phyloP scores from a whole-genome alignment of 2,888 invertebrate genomes.

The Dryomyza anilis region DNA sequence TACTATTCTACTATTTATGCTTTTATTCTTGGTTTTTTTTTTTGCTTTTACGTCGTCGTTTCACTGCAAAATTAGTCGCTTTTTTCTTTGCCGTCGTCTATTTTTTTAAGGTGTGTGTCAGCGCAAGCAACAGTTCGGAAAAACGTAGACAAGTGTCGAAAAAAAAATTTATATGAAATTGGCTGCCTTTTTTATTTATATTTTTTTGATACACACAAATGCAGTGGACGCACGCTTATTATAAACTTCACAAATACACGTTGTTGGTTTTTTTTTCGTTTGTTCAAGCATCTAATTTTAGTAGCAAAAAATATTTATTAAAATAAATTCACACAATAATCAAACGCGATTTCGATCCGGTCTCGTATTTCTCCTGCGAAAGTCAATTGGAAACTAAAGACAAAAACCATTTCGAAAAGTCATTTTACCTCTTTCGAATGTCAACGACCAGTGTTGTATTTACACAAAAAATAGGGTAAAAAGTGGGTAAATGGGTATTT shows the following conservation, averaged over 20 bases:
- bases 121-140: slow-evolving; percentile 37
- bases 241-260: neutral
- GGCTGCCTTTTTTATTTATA: too few relatives aligned
- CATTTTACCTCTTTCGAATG: too few relatives aligned
- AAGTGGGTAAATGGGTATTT: too few relatives aligned
- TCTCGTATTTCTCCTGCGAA: neutral
- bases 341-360: neutral
- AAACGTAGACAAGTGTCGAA: too few relatives aligned
- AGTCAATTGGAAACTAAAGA: slow-evolving; percentile 22
- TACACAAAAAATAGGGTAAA: too few relatives aligned
- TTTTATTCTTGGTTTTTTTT: neutral
- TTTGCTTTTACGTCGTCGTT: neutral
- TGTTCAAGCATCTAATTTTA: neutral
- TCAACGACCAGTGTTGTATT: too few relatives aligned
- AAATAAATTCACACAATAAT: slow-evolving; percentile 3
- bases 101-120: slow-evolving; percentile 35
- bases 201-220: too few relatives aligned
- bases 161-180: too few relatives aligned
- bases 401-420: slow-evolving; percentile 16
- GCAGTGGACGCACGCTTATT: too few relatives aligned
- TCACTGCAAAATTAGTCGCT: neutral
- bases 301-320: neutral
- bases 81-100: slow-evolving; percentile 5
- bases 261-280: neutral
- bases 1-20: neutral